Percentiles rank a stretch among this genome's conserved stretches.
These are phyloP conservation scores for Oplegnathus fasciatus DNA, from an alignment of 2,113 vertebrate genomes.

Conservation along the genomic window DNA sequence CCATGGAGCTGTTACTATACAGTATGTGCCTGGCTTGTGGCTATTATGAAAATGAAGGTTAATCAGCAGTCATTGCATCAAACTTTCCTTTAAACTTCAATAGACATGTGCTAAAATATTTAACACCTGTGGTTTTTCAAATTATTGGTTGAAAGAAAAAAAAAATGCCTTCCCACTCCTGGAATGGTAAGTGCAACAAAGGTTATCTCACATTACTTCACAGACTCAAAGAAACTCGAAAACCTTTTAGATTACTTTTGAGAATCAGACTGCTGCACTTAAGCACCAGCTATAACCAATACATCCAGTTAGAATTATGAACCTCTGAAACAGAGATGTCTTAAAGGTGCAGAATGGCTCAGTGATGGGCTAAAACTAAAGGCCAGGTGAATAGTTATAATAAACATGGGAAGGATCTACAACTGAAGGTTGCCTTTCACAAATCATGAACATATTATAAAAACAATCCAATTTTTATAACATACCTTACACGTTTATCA, in stretches of 20 bases:
- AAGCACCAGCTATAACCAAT: neutral
- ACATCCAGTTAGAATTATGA: slow-evolving; percentile 1
- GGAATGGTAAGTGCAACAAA: slow-evolving; percentile 23
- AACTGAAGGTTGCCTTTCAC: slow-evolving; percentile 7
- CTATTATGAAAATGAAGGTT: slow-evolving; percentile 66
- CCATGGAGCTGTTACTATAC: slow-evolving; percentile 8
- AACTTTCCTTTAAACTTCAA: slow-evolving; percentile 51
- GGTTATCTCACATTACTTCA: slow-evolving; percentile 30
- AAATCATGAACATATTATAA: neutral
- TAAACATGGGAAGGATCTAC: neutral
- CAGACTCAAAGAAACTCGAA: slow-evolving; percentile 33
- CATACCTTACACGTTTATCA: neutral
- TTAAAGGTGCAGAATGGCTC: neutral
- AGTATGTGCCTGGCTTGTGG: slow-evolving; percentile 32
- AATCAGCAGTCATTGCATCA: slow-evolving; percentile 59
- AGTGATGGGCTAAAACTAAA: neutral
- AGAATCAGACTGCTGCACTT: slow-evolving; percentile 3
- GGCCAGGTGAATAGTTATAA: neutral
- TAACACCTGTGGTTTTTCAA: slow-evolving; percentile 44
- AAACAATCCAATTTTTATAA: slow-evolving; percentile 1
- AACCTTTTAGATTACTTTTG: slow-evolving; percentile 30
- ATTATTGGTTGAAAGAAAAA: slow-evolving; percentile 22
- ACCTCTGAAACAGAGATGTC: neutral
- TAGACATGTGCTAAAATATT: slow-evolving; percentile 63
- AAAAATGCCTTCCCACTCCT: slow-evolving; percentile 9